Base-by-base conservation (phyloP, 2,113 vertebrate species). In the Proterorhinus semilunaris region DNA sequence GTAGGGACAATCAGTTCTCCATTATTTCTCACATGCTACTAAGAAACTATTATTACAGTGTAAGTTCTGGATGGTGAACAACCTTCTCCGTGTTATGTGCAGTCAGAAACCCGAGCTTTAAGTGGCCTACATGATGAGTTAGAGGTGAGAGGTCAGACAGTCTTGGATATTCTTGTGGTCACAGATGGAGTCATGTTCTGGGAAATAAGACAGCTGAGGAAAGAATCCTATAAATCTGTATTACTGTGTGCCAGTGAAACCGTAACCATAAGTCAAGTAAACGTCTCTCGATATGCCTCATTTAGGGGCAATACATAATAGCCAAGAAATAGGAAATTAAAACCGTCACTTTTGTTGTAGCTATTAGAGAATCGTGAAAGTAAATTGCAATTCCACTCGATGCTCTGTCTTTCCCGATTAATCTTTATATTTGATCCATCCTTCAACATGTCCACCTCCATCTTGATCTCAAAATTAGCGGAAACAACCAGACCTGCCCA, bases 111-210 rank as follows among this genome's bases (percentile, higher is more conserved):
- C 2, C 7, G 64, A 83, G 49, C 27, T 27, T 8, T 27, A 12
- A 8, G 5, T 46, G 54, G 59, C 27, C 10, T 45, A 66, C 77
- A 52, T n/a, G 54, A 72, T 66, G 68, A 46, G 61, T 46, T 8
- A 65, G 62, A 74, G 66, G 71, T 75, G 54, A 83, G 57, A 77
- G 76, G 84, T 74, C 79, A 49, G 6, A 8, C 53, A 12, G 65
- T 45, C 7, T 42, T 45, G 71, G 51, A 67, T 76, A 77, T 82
- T 76, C 68, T 11, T 68, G 69, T 70, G 74, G 70, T 71, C n/a
- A 50, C 62, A 75, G 51, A 81, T 44, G 51, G 48, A 52, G 43
- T 58, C 50, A 58, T 51, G 69, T 65, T 50, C 71, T 68, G 8
- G 68, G 69, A 74, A 76, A 57, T 6, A 1, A 46, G 42, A 62